phyloP scores from a whole-genome alignment of 2,797 vertebrate species.

The Malurus leucopterus region DNA sequence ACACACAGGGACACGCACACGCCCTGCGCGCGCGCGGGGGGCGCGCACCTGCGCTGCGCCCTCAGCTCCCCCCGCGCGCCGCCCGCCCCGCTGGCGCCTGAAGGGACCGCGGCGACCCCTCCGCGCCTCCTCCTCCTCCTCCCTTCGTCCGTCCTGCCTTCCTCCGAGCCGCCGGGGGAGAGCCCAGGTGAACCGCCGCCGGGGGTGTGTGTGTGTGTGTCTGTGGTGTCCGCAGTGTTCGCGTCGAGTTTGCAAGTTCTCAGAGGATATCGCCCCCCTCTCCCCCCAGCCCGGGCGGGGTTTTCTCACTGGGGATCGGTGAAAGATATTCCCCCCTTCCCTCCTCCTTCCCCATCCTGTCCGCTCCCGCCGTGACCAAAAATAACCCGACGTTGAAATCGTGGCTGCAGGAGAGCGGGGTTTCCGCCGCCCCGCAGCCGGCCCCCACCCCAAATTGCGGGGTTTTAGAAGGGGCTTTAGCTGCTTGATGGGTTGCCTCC shows the following conservation, averaged over 20 bases:
- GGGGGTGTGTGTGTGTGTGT: background rate
- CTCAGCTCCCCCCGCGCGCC: background rate
- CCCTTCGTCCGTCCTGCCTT: background rate
- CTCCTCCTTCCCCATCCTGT: background rate
- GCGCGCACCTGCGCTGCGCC: conserved; percentile 20
- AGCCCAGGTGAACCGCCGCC: conserved; percentile 13
- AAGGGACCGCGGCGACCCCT: background rate
- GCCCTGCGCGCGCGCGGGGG: background rate
- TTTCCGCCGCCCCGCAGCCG: background rate
- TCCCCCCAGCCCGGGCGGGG: background rate
- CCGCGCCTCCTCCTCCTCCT: background rate
- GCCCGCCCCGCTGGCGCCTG: background rate
- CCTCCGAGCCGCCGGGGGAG: background rate
- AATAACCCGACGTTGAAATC: background rate
- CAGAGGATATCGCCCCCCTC: background rate
- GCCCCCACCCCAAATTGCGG: background rate
- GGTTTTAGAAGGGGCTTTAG: no score
- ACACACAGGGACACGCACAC: background rate
- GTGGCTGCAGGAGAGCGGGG: background rate
- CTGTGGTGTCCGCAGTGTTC: background rate
- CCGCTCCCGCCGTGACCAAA: background rate
- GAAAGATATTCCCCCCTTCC: background rate
- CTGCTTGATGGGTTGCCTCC: background rate
- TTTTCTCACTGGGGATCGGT: background rate
- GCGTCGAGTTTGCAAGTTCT: conserved; percentile 12